phyloP scores from a whole-genome alignment of 2,113 vertebrate species.

The Apteryx owenii region DNA sequence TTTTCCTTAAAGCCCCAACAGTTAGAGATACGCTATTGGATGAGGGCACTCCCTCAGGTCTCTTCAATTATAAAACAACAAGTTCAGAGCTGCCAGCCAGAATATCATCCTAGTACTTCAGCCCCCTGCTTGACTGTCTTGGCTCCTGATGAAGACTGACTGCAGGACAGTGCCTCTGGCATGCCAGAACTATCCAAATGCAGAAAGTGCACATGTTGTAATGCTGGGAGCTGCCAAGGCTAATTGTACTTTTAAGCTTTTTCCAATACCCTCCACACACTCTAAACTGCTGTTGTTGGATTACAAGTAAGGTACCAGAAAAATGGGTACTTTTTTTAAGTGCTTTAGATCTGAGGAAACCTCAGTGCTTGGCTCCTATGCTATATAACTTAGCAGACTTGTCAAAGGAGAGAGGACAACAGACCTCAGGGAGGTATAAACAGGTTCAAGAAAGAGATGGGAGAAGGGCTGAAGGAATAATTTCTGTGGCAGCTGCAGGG shows the following conservation, averaged over 20 bases:
- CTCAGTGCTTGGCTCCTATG: not conserved
- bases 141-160: not conserved
- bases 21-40: not conserved
- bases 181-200: not conserved
- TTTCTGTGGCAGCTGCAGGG: not conserved
- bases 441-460: not conserved
- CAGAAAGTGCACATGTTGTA: accelerated
- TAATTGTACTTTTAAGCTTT: not conserved
- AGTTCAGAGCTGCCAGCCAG: not conserved
- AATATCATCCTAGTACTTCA: not conserved
- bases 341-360: too few species aligned
- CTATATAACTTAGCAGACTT: not conserved
- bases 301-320: not conserved
- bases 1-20: not conserved
- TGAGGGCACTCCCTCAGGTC: not conserved
- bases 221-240: not conserved
- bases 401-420: not conserved
- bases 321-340: not conserved
- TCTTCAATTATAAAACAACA: not conserved
- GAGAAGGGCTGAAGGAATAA: not conserved
- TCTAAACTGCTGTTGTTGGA: not conserved
- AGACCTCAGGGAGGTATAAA: not conserved
- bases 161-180: not conserved
- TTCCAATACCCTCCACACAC: not conserved
- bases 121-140: not conserved